These are phyloP conservation scores for Leucosticte australis DNA, from an alignment of 2,113 vertebrate genomes.

Conservation along the genomic window DNA sequence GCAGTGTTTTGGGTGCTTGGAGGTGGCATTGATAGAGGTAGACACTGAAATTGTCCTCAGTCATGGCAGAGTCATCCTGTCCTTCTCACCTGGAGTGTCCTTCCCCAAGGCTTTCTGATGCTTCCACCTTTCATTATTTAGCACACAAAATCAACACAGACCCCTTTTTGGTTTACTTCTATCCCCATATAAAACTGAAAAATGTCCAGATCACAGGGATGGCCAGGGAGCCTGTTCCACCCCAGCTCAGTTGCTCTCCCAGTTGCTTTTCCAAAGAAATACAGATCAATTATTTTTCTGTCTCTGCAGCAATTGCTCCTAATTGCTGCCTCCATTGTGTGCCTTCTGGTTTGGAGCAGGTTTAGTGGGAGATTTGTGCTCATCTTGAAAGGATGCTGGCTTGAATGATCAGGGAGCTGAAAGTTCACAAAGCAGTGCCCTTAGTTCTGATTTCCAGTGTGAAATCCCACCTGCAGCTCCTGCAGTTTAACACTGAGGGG, in stretches of 20 bases:
- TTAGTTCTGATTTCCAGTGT: neutral
- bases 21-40: neutral
- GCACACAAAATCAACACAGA: neutral
- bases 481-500: neutral
- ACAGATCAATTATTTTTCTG: neutral
- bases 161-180: neutral
- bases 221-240: neutral
- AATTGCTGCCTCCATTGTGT: neutral
- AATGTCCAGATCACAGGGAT: neutral
- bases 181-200: neutral
- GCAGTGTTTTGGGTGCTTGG: neutral
- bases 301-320: neutral
- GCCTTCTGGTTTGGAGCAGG: neutral
- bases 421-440: neutral
- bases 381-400: neutral
- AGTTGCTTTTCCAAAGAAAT: neutral
- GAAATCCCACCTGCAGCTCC: neutral
- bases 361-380: neutral
- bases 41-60: neutral
- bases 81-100: neutral
- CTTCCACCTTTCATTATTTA: neutral
- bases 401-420: neutral
- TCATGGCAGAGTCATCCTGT: neutral
- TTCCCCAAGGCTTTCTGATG: neutral
- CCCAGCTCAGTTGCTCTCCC: neutral